Percentiles rank a stretch among this genome's conserved stretches.
Conservation (phyloP, 2,888 invertebrate species). For the Chrysomela aeneicollis region DNA sequence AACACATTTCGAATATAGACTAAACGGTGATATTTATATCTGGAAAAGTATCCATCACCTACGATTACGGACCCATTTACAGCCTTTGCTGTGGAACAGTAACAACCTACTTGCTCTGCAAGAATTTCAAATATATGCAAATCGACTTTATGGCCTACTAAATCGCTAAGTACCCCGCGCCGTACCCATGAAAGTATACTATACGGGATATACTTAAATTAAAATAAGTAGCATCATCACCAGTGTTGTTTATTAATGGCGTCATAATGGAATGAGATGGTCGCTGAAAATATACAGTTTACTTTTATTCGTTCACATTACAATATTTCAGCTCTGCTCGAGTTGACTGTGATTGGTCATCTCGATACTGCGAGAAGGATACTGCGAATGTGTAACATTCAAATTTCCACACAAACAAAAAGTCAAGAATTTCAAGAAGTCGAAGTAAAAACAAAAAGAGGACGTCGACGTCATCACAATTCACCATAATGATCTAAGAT, state of each 20-base stretch:
- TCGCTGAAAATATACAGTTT: slow-evolving; percentile 23
- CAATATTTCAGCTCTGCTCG: slow-evolving; percentile 11
- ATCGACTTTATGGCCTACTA: slow-evolving; percentile 38
- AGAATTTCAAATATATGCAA: slow-evolving; percentile 38
- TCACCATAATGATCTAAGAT: no score
- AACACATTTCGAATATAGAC: no score
- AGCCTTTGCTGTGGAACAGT: slow-evolving; percentile 3
- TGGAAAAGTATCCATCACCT: neutral
- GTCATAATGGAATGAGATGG: slow-evolving; percentile 21
- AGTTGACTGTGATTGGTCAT: neutral
- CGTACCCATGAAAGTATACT: slow-evolving; percentile 34
- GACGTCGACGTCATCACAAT: no score
- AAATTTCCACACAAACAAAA: no score
- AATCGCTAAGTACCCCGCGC: slow-evolving; percentile 32
- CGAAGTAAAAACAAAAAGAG: no score
- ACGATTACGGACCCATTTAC: neutral
- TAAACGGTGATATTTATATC: neutral
- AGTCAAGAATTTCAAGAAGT: no score
- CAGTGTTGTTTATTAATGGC: slow-evolving; percentile 26
- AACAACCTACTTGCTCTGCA: slow-evolving; percentile 26
- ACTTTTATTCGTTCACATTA: slow-evolving; percentile 22
- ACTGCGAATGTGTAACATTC: no score
- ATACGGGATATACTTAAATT: slow-evolving; percentile 32
- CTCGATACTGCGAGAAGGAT: neutral
- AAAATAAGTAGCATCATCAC: slow-evolving; percentile 29